Evolutionary conservation across 2,888 invertebrate species (phyloP).

Genomic region (Muscina levida): DNA sequence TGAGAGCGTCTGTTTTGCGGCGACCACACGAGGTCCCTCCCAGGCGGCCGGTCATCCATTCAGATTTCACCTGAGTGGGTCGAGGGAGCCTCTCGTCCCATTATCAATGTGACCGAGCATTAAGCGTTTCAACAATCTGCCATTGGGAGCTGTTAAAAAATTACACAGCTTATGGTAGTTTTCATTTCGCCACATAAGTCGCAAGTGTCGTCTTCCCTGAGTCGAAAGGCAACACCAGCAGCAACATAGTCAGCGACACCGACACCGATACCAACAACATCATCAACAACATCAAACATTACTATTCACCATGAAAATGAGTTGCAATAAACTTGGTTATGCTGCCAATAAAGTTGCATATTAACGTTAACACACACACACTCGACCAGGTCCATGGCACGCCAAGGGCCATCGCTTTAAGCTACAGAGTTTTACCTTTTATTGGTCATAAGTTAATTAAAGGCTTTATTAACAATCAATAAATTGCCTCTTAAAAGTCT

Average conservation of each 20-base stretch:
- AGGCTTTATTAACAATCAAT: constrained; percentile 30
- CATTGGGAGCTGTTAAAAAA: constrained; percentile 57
- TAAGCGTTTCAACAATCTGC: constrained; percentile 48
- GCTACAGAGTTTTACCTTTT: neutral
- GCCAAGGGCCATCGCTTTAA: neutral
- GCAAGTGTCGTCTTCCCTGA: neutral
- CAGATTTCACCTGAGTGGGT: neutral
- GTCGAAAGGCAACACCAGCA: too few species aligned
- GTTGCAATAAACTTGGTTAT: constrained; percentile 17
- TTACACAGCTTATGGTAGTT: constrained; percentile 46
- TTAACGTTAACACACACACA: neutral
- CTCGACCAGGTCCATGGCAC: neutral
- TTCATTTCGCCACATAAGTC: constrained; percentile 28
- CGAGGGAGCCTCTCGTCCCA: neutral
- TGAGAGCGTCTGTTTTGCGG: neutral
- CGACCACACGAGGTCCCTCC: too few species aligned
- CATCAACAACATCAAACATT: too few species aligned
- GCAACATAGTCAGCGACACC: too few species aligned
- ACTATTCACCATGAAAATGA: constrained; percentile 4
- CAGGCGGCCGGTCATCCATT: neutral
- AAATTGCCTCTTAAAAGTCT: constrained; percentile 8
- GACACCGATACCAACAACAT: too few species aligned
- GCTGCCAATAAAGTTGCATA: constrained; percentile 23
- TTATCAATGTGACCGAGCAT: constrained; percentile 12
- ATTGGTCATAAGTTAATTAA: constrained; percentile 28